A percentile compares a stretch with the other conserved stretches of the same genome.
Conservation (phyloP, 2,888 invertebrate species). For the Bombylius discolor region DNA sequence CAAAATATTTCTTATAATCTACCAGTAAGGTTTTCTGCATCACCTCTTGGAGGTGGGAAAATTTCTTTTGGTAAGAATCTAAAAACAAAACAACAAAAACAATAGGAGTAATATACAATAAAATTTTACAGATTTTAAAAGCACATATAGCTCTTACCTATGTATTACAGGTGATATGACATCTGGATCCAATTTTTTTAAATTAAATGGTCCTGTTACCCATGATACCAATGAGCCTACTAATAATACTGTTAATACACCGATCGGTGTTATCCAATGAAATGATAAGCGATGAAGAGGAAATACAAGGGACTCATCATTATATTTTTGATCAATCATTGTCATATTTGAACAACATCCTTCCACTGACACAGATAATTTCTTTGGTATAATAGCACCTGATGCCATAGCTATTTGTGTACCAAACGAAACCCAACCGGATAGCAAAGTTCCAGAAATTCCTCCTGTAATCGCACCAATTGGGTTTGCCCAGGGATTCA, state of each 20-base stretch:
- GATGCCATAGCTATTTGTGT: slow-evolving; percentile 50
- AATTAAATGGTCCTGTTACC: slow-evolving; percentile 40
- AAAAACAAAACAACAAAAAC: neutral
- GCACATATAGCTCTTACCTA: slow-evolving; percentile 25
- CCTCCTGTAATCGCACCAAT: slow-evolving; percentile 49
- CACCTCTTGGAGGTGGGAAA: slow-evolving; percentile 17
- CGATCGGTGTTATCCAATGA: slow-evolving; percentile 69
- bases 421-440: slow-evolving; percentile 53
- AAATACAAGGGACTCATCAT: slow-evolving; percentile 45
- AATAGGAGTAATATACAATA: neutral
- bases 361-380: slow-evolving; percentile 40
- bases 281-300: slow-evolving; percentile 66
- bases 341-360: slow-evolving; percentile 28
- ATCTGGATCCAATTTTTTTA: slow-evolving; percentile 42
- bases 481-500: slow-evolving; percentile 65
- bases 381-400: slow-evolving; percentile 45
- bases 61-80: slow-evolving; percentile 30
- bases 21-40: neutral
- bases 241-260: slow-evolving; percentile 49
- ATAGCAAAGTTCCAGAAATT: slow-evolving; percentile 45
- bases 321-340: slow-evolving; percentile 13
- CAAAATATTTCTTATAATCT: neutral
- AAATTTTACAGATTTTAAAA: slow-evolving; percentile 7
- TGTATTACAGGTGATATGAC: slow-evolving; percentile 48
- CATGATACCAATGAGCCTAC: slow-evolving; percentile 55